Evolutionary conservation across 2,113 vertebrate genomes (phyloP).

Genomic region (Dasyornis broadbenti): DNA sequence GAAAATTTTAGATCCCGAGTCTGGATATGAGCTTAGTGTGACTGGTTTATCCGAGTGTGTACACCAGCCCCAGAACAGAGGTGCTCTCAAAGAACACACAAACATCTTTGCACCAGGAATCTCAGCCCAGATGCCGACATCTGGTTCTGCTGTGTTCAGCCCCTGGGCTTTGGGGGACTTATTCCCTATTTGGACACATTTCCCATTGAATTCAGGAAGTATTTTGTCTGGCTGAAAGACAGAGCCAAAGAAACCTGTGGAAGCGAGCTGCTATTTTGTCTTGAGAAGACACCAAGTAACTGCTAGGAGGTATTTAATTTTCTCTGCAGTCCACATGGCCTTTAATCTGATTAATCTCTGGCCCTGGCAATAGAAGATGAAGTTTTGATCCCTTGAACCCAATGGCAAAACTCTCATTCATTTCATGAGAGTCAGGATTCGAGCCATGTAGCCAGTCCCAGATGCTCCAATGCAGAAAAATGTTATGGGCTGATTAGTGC

Average conservation of each 20-base stretch:
- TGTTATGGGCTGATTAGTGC: not conserved
- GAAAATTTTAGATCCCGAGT: not conserved
- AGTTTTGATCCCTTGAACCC: not conserved
- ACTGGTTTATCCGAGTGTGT: not conserved
- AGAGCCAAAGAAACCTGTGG: conserved; percentile 18
- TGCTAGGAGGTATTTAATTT: conserved; percentile 31
- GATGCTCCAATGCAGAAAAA: not conserved
- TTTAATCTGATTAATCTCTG: conserved; percentile 24
- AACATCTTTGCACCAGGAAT: not conserved
- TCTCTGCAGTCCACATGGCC: not conserved
- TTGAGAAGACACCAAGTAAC: not conserved
- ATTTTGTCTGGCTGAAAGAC: conserved; percentile 13
- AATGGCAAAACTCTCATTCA: not conserved
- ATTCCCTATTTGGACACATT: not conserved
- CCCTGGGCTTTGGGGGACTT: not conserved
- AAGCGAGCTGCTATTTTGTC: conserved; percentile 3
- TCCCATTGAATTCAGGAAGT: not conserved
- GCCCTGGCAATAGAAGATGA: not conserved
- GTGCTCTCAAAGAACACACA: not conserved
- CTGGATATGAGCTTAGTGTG: not conserved
- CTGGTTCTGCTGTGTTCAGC: conserved; percentile 21
- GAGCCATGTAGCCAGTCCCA: not conserved
- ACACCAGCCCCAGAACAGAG: not conserved
- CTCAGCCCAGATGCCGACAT: conserved; percentile 21
- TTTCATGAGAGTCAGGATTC: not conserved